Percentiles rank a stretch among this genome's conserved stretches.
These are phyloP conservation scores for Brachyistius frenatus DNA, from an alignment of 2,113 vertebrate genomes.

Conservation along the genomic window DNA sequence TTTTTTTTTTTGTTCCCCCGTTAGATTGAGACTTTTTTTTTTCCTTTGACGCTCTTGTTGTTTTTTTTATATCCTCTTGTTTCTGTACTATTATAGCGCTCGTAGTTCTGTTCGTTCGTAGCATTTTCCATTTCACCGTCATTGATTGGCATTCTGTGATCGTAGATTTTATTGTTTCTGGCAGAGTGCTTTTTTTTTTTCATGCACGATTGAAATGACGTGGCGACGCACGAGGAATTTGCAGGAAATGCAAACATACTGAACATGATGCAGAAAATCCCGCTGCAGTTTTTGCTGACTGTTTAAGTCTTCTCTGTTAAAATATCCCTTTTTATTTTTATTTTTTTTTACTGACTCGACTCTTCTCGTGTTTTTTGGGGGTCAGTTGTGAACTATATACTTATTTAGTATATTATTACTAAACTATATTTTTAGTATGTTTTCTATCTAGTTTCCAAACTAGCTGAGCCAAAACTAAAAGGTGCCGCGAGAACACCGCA, in stretches of 20 bases:
- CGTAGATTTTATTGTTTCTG: not conserved
- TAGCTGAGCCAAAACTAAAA: too few relatives aligned
- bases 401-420: too few relatives aligned
- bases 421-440: too few relatives aligned
- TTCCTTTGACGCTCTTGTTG: not conserved
- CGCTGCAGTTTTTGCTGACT: not conserved
- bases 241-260: not conserved
- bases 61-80: not conserved
- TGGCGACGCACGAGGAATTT: not conserved
- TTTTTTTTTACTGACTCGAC: too few relatives aligned
- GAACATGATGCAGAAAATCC: not conserved
- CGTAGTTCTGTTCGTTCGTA: not conserved
- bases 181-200: not conserved
- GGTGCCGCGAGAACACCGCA: too few relatives aligned
- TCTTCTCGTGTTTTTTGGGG: too few relatives aligned
- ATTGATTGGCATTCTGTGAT: not conserved
- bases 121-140: not conserved
- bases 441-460: too few relatives aligned
- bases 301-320: too few relatives aligned
- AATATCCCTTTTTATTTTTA: too few relatives aligned
- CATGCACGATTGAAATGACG: not conserved
- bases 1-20: too few relatives aligned
- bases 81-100: not conserved
- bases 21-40: too few relatives aligned
- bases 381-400: too few relatives aligned